Evolutionary conservation across 2,113 vertebrate species (phyloP).

Genomic region (Taxidea taxus): DNA sequence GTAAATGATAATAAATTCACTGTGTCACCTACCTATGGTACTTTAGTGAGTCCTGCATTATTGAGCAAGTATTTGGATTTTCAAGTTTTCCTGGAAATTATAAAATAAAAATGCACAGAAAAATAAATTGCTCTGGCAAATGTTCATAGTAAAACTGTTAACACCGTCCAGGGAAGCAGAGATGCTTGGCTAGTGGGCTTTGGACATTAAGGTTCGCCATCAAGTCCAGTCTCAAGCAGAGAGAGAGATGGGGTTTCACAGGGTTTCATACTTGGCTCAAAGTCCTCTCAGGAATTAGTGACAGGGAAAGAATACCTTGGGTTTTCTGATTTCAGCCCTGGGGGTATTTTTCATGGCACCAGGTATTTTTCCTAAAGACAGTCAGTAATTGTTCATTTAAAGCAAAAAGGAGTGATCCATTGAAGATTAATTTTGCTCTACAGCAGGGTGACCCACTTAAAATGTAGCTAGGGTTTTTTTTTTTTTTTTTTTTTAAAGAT

Average conservation of each 20-base stretch:
- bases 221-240: background rate
- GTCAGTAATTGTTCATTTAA: slow-evolving; percentile 30
- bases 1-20: background rate
- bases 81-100: background rate
- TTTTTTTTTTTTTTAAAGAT: too few species aligned
- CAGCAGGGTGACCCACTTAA: background rate
- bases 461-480: background rate
- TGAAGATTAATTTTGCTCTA: background rate
- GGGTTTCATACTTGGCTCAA: background rate
- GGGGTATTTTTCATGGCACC: background rate
- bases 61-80: background rate
- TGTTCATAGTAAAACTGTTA: background rate
- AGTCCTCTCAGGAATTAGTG: background rate
- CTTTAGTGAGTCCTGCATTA: background rate
- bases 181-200: background rate
- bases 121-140: background rate
- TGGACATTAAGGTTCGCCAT: background rate
- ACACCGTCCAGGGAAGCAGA: background rate
- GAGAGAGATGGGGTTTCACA: background rate
- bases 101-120: slow-evolving; percentile 5
- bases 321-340: background rate
- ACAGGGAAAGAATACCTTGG: background rate
- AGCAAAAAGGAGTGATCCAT: background rate
- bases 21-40: background rate
- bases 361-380: background rate